These are phyloP conservation scores for Haemorhous mexicanus DNA, from an alignment of 2,113 vertebrate species.

Conservation along the genomic window DNA sequence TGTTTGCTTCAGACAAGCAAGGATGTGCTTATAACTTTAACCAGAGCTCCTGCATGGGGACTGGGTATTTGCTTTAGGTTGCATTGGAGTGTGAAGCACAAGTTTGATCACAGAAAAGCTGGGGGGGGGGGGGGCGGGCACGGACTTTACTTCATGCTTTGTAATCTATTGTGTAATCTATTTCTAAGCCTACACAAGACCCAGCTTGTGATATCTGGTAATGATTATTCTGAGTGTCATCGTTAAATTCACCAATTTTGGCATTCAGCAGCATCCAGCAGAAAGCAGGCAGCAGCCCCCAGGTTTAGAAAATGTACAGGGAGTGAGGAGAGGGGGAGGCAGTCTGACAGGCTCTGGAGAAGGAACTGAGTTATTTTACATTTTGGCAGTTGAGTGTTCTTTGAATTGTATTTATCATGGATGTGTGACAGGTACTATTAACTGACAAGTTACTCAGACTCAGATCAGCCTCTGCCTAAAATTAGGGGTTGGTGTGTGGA, in stretches of 20 bases:
- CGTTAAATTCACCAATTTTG: background rate
- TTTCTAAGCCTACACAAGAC: background rate
- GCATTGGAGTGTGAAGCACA: background rate
- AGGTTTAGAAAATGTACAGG: background rate
- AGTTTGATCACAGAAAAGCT: background rate
- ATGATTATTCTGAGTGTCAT: background rate
- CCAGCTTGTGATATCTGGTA: background rate
- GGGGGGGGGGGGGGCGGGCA: rapidly evolving
- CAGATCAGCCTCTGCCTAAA: background rate
- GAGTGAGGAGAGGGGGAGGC: background rate
- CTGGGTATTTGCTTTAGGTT: background rate
- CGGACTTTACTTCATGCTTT: background rate
- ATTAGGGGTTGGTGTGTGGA: background rate
- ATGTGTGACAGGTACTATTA: background rate
- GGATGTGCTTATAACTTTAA: background rate
- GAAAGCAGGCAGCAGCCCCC: background rate
- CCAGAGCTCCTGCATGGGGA: background rate
- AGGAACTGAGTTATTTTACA: background rate
- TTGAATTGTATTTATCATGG: background rate
- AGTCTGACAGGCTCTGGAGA: background rate
- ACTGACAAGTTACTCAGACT: background rate
- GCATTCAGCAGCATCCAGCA: background rate
- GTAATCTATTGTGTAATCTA: background rate
- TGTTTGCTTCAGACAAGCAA: background rate
- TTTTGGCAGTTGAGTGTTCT: background rate